A percentile compares a stretch with the other conserved stretches of the same genome.
Evolutionary conservation across 2,888 invertebrate genomes (phyloP).

Genomic region (Bimastos eiseni): DNA sequence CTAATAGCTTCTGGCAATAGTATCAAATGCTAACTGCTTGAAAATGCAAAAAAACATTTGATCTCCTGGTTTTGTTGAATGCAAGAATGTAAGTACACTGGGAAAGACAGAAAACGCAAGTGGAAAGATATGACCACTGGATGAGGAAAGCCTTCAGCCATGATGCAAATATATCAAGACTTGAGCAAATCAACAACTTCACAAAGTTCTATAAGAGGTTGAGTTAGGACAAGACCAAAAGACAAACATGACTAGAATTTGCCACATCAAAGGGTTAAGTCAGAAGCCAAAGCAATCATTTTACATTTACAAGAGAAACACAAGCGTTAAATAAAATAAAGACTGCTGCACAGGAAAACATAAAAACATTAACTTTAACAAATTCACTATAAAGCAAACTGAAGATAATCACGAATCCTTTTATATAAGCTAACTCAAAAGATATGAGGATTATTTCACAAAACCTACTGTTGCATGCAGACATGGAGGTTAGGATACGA

Average conservation of each 20-base stretch:
- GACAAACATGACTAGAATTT: background rate
- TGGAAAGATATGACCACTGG: too few species aligned
- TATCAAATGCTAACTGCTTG: too few species aligned
- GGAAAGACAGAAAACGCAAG: too few species aligned
- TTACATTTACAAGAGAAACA: background rate
- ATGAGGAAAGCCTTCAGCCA: too few species aligned
- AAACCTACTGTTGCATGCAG: conserved; percentile 19
- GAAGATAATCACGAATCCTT: background rate
- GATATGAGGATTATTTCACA: background rate
- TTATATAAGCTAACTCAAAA: background rate
- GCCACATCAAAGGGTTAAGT: background rate
- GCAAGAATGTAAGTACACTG: too few species aligned
- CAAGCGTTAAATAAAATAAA: background rate
- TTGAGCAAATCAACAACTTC: too few species aligned
- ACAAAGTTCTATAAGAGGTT: background rate
- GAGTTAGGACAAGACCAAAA: too few species aligned
- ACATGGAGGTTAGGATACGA: conserved; percentile 30
- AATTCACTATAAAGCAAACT: conserved; percentile 3
- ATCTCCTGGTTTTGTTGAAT: too few species aligned
- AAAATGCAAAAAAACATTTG: too few species aligned
- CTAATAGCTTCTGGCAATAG: too few species aligned
- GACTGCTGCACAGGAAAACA: background rate
- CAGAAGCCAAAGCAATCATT: background rate
- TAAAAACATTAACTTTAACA: background rate
- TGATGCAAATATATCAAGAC: too few species aligned